Conservation (phyloP, 1,140 invertebrate genomes). For the Liolophura sinensis region DNA sequence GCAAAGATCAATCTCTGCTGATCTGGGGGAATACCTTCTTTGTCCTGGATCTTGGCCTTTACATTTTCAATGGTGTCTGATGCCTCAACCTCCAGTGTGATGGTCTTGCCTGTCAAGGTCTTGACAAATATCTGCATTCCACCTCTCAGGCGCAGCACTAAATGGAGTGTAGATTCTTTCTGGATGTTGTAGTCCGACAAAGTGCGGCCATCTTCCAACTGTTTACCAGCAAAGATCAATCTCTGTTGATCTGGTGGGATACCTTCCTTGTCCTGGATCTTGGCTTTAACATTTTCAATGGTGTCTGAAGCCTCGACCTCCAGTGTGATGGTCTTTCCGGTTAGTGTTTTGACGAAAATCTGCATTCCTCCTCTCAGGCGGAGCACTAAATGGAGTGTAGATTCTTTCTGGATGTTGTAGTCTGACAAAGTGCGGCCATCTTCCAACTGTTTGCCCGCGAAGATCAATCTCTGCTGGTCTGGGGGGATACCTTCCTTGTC, state of each 20-base stretch:
- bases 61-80: conserved; percentile 68
- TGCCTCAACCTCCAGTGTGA: conserved; percentile 61
- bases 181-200: conserved; percentile 85
- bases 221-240: conserved; percentile 75
- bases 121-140: conserved; percentile 64
- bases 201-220: conserved; percentile 69
- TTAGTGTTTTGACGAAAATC: conserved; percentile 91
- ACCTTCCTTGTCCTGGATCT: conserved; percentile 73
- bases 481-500: conserved; percentile 51
- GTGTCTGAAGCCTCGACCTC: conserved; percentile 91
- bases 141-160: conserved; percentile 39
- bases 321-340: conserved; percentile 92
- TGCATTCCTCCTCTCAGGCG: conserved; percentile 75
- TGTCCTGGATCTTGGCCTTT: conserved; percentile 87
- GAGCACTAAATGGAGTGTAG: conserved; percentile 83
- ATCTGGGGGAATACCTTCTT: conserved; percentile 65
- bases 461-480: conserved; percentile 53
- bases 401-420: conserved; percentile 91
- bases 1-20: conserved; percentile 79
- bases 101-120: conserved; percentile 62
- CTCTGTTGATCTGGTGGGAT: conserved; percentile 53
- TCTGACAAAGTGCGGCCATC: conserved; percentile 87
- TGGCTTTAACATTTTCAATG: conserved; percentile 66
- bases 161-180: conserved; percentile 87
- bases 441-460: conserved; percentile 85